phyloP scores from a whole-genome alignment of 2,888 invertebrate species.

The Pecten maximus region DNA sequence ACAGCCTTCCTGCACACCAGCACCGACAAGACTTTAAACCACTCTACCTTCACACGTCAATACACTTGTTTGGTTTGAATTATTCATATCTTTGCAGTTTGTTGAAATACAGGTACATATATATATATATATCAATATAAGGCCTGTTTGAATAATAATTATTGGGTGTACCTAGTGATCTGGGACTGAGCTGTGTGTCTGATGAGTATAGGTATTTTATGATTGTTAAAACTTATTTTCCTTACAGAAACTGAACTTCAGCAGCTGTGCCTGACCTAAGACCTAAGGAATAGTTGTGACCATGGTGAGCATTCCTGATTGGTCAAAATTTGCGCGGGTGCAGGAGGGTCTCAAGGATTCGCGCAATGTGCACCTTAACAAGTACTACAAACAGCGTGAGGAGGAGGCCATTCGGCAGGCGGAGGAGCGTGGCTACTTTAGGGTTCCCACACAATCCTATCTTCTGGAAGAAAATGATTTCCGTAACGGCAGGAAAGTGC shows the following conservation, averaged over 20 bases:
- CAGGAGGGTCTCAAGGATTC: slow-evolving; percentile 64
- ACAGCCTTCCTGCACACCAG: background rate
- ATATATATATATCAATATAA: background rate
- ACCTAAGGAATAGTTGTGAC: background rate
- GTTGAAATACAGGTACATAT: slow-evolving; percentile 27
- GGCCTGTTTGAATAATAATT: background rate
- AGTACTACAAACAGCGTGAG: slow-evolving; percentile 76
- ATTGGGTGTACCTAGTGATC: background rate
- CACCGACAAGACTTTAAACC: background rate
- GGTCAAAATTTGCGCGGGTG: slow-evolving; percentile 76
- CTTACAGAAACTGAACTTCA: background rate
- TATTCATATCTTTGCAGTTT: slow-evolving; percentile 5
- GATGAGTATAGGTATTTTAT: background rate
- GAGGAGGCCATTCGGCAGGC: slow-evolving; percentile 77
- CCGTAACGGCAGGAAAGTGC: slow-evolving; percentile 59
- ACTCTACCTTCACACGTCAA: background rate
- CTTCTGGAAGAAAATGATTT: slow-evolving; percentile 68
- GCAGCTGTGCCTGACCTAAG: background rate
- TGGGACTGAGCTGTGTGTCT: background rate
- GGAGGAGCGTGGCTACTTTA: slow-evolving; percentile 76
- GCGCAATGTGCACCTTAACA: slow-evolving; percentile 61
- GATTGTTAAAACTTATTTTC: background rate
- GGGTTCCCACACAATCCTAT: slow-evolving; percentile 69
- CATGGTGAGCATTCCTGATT: slow-evolving; percentile 81
- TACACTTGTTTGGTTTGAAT: background rate